Base-by-base conservation (phyloP, 2,888 invertebrate species). In the Masnerella sp. region DNA sequence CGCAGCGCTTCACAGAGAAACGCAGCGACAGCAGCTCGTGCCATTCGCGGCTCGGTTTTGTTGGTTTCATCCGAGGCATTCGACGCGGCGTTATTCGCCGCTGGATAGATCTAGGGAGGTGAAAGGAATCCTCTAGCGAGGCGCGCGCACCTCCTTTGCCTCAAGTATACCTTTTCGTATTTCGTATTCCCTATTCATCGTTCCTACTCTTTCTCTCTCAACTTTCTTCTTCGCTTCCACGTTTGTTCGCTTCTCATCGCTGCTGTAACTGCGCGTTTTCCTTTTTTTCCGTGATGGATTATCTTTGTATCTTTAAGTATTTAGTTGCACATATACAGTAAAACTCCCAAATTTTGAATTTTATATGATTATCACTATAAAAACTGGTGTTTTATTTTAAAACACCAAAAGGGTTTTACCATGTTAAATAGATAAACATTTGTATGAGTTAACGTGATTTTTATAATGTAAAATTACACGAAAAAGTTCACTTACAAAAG, bases 21-120 rank as follows among this genome's bases (percentile, higher is more conserved):
- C 65, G 65, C 61, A 72, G 54, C 72, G 61, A 65, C 72, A 70
- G 74, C 68, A 76, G 76, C 71, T 76, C 76, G 76, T 76, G 74
- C 76, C 71, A 72, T 51, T 70, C 70, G 68, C 64, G 71, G 64
- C 72, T 72, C 58, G 52, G 65, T 65, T 72, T 72, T 72, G 72
- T 69, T 74, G 68, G 71, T 74, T 72, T 68, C 74, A 76, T 73
- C 70, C 58, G 54, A 49, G 73, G 65, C 73, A 70, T 73, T 76
- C 72, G 64, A 58, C 62, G 67, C 65, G 54, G 43, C 51, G 61
- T 67, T 74, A 54, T 56, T 42, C 45, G 32, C 7, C 7, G n/a
- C 52, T 20, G 64, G 54, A 42, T 65, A 61, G 64, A 61, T 64
- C 68, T 71, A 40, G 65, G 71, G 74, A 74, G 76, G 76, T 76